Evolutionary conservation across 2,888 invertebrate species (phyloP).

Genomic region (Tineola bisselliella): DNA sequence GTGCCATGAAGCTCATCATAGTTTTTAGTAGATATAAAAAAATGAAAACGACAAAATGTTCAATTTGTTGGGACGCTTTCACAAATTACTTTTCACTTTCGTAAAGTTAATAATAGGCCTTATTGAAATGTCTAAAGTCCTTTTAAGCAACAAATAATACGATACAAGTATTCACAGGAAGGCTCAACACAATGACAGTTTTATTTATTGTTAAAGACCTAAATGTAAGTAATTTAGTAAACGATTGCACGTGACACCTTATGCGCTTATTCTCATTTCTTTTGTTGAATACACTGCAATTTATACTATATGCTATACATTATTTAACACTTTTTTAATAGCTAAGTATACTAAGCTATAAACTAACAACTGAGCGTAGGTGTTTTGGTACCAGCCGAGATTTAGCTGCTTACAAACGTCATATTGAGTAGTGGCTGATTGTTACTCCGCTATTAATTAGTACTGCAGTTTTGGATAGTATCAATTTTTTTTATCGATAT

Average conservation of each 20-base stretch:
- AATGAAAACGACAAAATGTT: too few relatives aligned
- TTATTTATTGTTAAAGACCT: neutral
- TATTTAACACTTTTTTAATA: too few relatives aligned
- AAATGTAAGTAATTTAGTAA: neutral
- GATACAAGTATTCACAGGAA: neutral
- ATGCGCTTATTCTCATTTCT: constrained; percentile 50
- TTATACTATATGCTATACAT: constrained; percentile 12
- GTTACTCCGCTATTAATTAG: too few relatives aligned
- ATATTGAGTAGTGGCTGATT: too few relatives aligned
- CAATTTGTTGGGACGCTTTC: neutral
- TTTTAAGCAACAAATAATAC: neutral
- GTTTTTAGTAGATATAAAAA: too few relatives aligned
- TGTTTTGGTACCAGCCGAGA: too few relatives aligned
- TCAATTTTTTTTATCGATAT: too few relatives aligned
- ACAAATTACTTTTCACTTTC: neutral
- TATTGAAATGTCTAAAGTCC: neutral
- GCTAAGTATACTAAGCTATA: too few relatives aligned
- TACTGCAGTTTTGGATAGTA: too few relatives aligned
- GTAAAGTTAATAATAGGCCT: neutral
- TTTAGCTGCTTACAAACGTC: too few relatives aligned
- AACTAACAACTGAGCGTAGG: too few relatives aligned
- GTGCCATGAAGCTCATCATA: too few relatives aligned
- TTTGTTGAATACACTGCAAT: constrained; percentile 36
- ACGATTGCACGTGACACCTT: constrained; percentile 40
- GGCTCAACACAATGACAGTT: constrained; percentile 1